Evolutionary conservation across 1,140 invertebrate species (phyloP), one percentile per base, ranked within the genome.

Genomic region (Drosophila fuyamai): DNA sequence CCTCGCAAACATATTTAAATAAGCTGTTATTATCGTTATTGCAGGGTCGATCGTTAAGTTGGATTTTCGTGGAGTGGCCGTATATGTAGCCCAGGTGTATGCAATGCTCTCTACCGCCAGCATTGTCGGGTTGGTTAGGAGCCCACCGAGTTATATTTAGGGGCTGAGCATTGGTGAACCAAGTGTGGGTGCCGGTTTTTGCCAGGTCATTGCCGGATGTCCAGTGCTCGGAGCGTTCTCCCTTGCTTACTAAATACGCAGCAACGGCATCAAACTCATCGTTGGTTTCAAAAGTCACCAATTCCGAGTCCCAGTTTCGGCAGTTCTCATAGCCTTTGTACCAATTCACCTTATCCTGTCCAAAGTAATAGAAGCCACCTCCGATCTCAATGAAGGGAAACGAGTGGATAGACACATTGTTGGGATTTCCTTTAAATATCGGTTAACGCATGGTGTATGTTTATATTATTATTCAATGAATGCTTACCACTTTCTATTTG

Each of bases 1-100:
- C 14, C 95, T 95, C 1, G 88, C 93, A 50, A 93, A 95, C 92
- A 84, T 93, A 18, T 8, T 32, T 32, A 32, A 32, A 32, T 8
- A 32, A 32, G 29, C 29, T 32, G 29, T 32, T 32, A 32, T 32
- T 32, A 32, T 32, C 29, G 1, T 32, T 32, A 32, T 32, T 32
- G 29, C 74, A 77, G 10, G 74, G 74, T 29, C 38, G 38, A 68
- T 77, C 74, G 14, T 76, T 68, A 1, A 77, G 51, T 27, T 77
- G 36, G 4, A 60, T 36, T 10, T 44, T 40, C n/a, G 14, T 56
- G 0, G 74, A 70, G 16, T 40, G 1, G 4, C 0, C 0, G 10
- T 59, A 76, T 8, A 68, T 16, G 18, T 77, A 77, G 12, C 73
- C 73, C 40, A 76, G 10, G n/a, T 77, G 73, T 6, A 77, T 61